phyloP scores from a whole-genome alignment of 2,113 vertebrate genomes.

The Cygnus buccinator region DNA sequence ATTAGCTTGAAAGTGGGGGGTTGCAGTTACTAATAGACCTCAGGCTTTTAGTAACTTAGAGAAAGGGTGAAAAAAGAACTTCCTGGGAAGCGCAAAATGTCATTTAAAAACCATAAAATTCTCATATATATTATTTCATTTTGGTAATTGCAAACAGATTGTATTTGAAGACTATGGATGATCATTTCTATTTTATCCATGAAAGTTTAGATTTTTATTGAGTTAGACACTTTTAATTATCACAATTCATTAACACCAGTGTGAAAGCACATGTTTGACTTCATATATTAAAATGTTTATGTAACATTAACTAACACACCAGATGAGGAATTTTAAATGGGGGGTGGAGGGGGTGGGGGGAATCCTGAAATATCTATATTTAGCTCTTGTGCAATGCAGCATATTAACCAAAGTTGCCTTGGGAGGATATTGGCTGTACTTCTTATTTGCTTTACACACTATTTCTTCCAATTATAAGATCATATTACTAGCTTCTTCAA shows the following conservation, averaged over 20 bases:
- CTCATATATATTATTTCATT: slow-evolving; percentile 80
- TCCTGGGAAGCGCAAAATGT: slow-evolving; percentile 81
- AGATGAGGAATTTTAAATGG: slow-evolving; percentile 64
- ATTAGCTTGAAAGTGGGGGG: slow-evolving; percentile 97
- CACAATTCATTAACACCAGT: slow-evolving; percentile 67
- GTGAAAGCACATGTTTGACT: slow-evolving; percentile 70
- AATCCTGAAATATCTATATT: slow-evolving; percentile 71
- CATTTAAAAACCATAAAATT: slow-evolving; percentile 85
- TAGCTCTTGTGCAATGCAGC: slow-evolving; percentile 67
- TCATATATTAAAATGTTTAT: slow-evolving; percentile 67
- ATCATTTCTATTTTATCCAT: slow-evolving; percentile 68
- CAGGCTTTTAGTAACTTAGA: slow-evolving; percentile 91
- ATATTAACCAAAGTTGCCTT: slow-evolving; percentile 63
- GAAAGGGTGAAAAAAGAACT: slow-evolving; percentile 83
- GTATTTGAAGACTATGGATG: slow-evolving; percentile 71
- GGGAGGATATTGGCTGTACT: slow-evolving; percentile 47
- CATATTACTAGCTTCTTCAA: slow-evolving; percentile 29
- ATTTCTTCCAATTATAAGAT: slow-evolving; percentile 70
- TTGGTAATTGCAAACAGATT: slow-evolving; percentile 80
- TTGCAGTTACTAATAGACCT: slow-evolving; percentile 95
- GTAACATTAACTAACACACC: slow-evolving; percentile 70
- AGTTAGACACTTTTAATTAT: slow-evolving; percentile 72
- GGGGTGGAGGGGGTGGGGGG: background rate
- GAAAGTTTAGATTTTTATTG: slow-evolving; percentile 71
- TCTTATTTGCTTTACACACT: slow-evolving; percentile 60